A percentile compares a stretch with the other conserved stretches of the same genome.
These are phyloP conservation scores for Cryptoprocta ferox DNA, from an alignment of 2,797 vertebrate genomes.

Conservation along the genomic window DNA sequence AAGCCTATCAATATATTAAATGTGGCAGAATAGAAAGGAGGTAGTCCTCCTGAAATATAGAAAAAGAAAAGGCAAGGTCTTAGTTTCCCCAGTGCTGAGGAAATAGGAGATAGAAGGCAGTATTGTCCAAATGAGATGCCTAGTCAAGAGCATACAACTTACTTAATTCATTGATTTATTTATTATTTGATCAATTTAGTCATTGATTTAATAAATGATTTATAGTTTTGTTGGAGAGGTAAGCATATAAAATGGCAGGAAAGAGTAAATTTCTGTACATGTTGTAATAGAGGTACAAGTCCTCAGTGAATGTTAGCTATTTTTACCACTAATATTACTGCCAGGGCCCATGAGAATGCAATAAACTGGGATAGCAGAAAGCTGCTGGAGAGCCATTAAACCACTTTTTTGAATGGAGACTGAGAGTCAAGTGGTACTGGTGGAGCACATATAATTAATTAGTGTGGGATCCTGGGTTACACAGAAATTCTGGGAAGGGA, in stretches of 20 bases:
- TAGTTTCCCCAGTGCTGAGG: neutral
- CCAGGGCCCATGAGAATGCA: neutral
- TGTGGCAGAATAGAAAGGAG: neutral
- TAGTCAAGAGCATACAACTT: neutral
- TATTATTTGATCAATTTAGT: constrained; percentile 11
- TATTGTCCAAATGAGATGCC: neutral
- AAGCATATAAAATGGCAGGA: neutral
- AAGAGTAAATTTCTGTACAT: neutral
- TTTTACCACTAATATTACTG: neutral
- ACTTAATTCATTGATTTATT: neutral
- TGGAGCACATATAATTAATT: neutral
- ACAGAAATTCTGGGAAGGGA: neutral
- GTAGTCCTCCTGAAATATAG: neutral
- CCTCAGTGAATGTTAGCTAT: neutral
- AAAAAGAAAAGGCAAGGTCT: neutral
- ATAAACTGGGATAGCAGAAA: neutral
- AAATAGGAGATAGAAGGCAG: neutral
- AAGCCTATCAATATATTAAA: neutral
- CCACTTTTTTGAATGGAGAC: neutral
- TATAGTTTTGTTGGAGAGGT: neutral
- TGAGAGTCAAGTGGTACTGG: neutral
- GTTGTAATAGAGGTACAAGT: neutral
- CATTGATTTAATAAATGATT: neutral
- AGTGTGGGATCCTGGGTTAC: neutral
- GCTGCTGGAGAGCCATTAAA: neutral